These are phyloP conservation scores for Acleris laterana DNA, from an alignment of 2,888 invertebrate species.

Conservation along the genomic window DNA sequence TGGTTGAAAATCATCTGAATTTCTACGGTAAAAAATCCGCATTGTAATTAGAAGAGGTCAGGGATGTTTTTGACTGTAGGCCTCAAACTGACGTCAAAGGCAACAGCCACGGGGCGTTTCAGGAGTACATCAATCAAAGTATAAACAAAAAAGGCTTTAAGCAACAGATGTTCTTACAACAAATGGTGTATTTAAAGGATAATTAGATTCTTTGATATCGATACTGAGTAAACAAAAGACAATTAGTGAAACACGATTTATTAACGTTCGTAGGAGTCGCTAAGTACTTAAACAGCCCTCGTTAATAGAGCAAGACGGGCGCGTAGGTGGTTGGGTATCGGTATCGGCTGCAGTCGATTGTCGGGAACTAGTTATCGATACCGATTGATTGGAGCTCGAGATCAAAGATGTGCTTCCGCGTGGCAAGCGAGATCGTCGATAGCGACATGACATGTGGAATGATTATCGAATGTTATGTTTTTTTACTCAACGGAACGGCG, in stretches of 20 bases:
- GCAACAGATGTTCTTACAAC: not conserved
- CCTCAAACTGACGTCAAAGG: slow-evolving; percentile 14
- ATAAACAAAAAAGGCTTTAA: slow-evolving; percentile 1
- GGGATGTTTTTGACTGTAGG: slow-evolving; percentile 14
- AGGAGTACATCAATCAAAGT: slow-evolving; percentile 8
- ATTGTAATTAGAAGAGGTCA: slow-evolving; percentile 1
- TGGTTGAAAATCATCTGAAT: not conserved
- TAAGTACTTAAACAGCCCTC: slow-evolving; percentile 55
- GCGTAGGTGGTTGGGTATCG: slow-evolving; percentile 63
- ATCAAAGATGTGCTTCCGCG: slow-evolving; percentile 77
- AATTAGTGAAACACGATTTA: slow-evolving; percentile 32
- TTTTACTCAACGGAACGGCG: not conserved
- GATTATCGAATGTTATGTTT: not conserved
- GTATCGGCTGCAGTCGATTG: slow-evolving; percentile 62
- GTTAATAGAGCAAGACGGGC: slow-evolving; percentile 60
- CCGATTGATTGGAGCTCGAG: slow-evolving; percentile 70
- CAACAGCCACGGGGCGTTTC: slow-evolving; percentile 1
- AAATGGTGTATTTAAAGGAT: not conserved
- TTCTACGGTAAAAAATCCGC: not conserved
- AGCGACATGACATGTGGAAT: slow-evolving; percentile 7
- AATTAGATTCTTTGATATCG: slow-evolving; percentile 13
- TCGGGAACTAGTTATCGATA: slow-evolving; percentile 65
- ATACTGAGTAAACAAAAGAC: slow-evolving; percentile 26
- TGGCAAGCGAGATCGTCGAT: slow-evolving; percentile 52
- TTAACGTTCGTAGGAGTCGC: slow-evolving; percentile 47